These are phyloP conservation scores for Zaprionus lachaisei DNA, from an alignment of 1,140 invertebrate genomes.

Conservation along the genomic window DNA sequence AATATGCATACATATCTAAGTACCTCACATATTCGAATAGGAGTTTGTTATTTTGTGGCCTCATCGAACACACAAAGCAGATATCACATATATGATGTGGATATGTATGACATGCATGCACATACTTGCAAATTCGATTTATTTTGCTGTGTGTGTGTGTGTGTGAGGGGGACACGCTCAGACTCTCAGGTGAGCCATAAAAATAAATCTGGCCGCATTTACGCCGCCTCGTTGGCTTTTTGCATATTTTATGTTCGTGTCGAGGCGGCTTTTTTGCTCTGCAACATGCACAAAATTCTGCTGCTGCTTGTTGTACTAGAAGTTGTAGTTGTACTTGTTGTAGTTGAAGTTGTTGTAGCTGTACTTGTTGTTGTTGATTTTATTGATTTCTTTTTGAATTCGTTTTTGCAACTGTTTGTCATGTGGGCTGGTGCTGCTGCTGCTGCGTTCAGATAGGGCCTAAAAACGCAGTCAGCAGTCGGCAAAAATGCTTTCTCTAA, in stretches of 20 bases:
- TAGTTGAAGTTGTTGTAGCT: slow-evolving; percentile 27
- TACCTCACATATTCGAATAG: slow-evolving; percentile 6
- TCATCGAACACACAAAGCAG: slow-evolving; percentile 2
- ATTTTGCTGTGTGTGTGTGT: slow-evolving; percentile 41
- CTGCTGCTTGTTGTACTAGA: not conserved
- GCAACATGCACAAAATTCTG: slow-evolving; percentile 57
- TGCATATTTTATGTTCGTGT: slow-evolving; percentile 74
- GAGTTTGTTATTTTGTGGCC: slow-evolving; percentile 33
- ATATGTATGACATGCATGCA: slow-evolving; percentile 15
- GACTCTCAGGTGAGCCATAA: slow-evolving; percentile 69
- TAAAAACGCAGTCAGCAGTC: slow-evolving; percentile 61
- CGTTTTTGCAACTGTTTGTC: slow-evolving; percentile 7
- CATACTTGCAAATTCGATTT: slow-evolving; percentile 25
- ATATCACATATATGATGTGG: slow-evolving; percentile 20
- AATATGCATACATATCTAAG: slow-evolving; percentile 2
- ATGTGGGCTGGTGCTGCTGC: slow-evolving; percentile 27
- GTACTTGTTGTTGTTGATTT: slow-evolving; percentile 64
- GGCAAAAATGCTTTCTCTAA: slow-evolving; percentile 46
- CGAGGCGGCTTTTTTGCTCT: slow-evolving; percentile 52
- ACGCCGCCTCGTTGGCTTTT: slow-evolving; percentile 71
- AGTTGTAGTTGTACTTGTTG: slow-evolving; percentile 11
- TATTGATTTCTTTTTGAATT: slow-evolving; percentile 65
- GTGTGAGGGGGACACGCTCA: slow-evolving; percentile 17
- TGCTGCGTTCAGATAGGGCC: slow-evolving; percentile 64
- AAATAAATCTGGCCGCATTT: slow-evolving; percentile 80